These are phyloP conservation scores for Sturmia bella DNA, from an alignment of 2,888 invertebrate genomes.

Conservation along the genomic window DNA sequence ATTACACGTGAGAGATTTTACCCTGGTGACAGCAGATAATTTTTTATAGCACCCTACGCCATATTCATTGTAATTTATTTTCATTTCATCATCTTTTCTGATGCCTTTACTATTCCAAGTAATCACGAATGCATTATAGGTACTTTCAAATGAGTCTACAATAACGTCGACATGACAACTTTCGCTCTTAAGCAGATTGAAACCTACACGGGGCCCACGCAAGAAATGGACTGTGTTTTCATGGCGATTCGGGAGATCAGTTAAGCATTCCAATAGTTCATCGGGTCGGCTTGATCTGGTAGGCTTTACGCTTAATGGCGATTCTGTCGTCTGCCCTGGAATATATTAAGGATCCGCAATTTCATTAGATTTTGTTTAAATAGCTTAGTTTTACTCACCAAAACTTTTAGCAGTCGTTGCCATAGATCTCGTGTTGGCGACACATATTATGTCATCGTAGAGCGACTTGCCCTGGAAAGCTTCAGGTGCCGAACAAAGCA, in stretches of 20 bases:
- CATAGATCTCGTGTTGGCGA: neutral
- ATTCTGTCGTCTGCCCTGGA: neutral
- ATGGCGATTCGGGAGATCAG: neutral
- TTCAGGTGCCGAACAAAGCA: conserved; percentile 72
- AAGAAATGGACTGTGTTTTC: conserved; percentile 47
- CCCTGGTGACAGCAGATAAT: conserved; percentile 71
- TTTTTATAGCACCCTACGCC: conserved; percentile 76
- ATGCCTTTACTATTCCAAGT: conserved; percentile 78
- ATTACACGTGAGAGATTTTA: conserved; percentile 73
- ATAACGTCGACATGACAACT: conserved; percentile 67
- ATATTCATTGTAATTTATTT: conserved; percentile 74
- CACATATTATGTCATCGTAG: conserved; percentile 71
- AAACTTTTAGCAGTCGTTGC: neutral
- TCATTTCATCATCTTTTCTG: conserved; percentile 73
- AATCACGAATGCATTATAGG: conserved; percentile 71
- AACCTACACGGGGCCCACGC: conserved; percentile 69
- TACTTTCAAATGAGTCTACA: conserved; percentile 1
- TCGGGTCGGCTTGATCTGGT: too few relatives aligned
- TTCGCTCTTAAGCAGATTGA: conserved; percentile 40
- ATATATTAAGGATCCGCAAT: neutral
- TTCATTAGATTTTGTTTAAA: neutral
- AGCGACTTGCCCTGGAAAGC: conserved; percentile 65
- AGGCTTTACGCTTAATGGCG: too few relatives aligned
- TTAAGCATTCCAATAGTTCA: conserved; percentile 64
- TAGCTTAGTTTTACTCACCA: too few relatives aligned